Evolutionary conservation across 1,140 invertebrate species (phyloP), one percentile per base, ranked within the genome.

Genomic region (Octopus sinensis): DNA sequence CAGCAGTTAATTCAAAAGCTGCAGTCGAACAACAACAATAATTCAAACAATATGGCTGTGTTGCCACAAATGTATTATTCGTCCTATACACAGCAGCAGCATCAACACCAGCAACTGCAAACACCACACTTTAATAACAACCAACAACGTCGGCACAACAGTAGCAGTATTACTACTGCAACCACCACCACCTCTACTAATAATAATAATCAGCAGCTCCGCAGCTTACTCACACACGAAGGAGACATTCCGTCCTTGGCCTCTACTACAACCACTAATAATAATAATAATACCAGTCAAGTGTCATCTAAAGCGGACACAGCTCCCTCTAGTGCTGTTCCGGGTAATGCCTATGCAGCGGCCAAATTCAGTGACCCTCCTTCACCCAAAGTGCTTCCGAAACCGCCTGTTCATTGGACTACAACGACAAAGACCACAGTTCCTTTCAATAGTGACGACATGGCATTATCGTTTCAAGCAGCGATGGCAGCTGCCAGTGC

Each of bases 361-460:
- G 92, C 93, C 12, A 93, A 93, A 84, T 93, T 93, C 85, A 93
- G 91, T 53, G 93, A 93, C 80, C 92, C 93, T 62, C 93, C 93
- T 6, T 92, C 93, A 53, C 92, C 93, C 5, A 90, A 92, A 78
- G 91, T 91, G 81, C 88, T 94, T 62, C 93, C 93, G 9, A 92
- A 92, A 84, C 93, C 93, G 78, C 93, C 93, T 71, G 89, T 88
- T 43, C 92, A 92, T 83, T 94, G 93, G 93, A 92, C 88, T 81
- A 76, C 53, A 83, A 83, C 54, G 80, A 79, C 9, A 68, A 80
- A 54, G 77, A 79, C 71, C 77, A 79, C 12, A 82, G 53, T 53
- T 23, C 80, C 82, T 78, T 82, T 43, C 80, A 79, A 62, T 83
- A 81, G 68, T 13, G 7, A 23, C 30, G 30, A 43, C 30, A 43